Evolutionary conservation across 2,888 invertebrate species (phyloP).

Genomic region (Sialis lutaria): DNA sequence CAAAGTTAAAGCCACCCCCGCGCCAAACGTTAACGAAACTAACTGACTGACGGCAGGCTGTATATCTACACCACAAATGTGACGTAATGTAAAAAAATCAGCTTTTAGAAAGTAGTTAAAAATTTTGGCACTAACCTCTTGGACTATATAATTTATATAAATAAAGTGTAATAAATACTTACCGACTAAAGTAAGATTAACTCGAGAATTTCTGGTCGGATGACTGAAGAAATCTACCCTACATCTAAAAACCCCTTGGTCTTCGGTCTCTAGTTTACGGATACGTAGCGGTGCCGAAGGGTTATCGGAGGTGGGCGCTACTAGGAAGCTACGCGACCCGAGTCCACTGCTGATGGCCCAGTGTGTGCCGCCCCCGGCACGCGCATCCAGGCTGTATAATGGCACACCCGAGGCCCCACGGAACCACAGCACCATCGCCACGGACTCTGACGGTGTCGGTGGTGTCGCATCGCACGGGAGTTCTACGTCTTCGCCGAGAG

Average conservation of each 20-base stretch:
- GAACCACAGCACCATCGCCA: conserved; percentile 81
- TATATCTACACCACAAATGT: too few relatives aligned
- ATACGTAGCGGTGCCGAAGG: conserved; percentile 59
- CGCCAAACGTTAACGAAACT: too few relatives aligned
- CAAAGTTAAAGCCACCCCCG: too few relatives aligned
- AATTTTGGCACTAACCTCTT: too few relatives aligned
- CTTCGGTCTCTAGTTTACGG: conserved; percentile 48
- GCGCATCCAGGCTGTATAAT: conserved; percentile 69
- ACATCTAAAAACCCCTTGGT: conserved; percentile 75
- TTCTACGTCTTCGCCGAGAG: conserved; percentile 54
- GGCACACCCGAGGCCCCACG: conserved; percentile 73
- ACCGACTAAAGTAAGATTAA: conserved; percentile 80
- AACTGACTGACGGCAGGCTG: too few relatives aligned
- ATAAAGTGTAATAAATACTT: conserved; percentile 23
- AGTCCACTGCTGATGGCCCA: conserved; percentile 64
- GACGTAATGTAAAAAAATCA: too few relatives aligned
- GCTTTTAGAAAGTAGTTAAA: too few relatives aligned
- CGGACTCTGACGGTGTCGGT: conserved; percentile 47
- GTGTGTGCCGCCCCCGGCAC: conserved; percentile 54
- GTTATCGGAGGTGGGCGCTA: conserved; percentile 44
- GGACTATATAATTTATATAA: too few relatives aligned
- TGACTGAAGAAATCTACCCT: conserved; percentile 79
- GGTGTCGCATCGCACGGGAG: conserved; percentile 72
- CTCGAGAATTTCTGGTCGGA: conserved; percentile 71
- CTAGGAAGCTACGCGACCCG: conserved; percentile 57